Percentiles rank a stretch among this genome's conserved stretches.
These are phyloP conservation scores for Brotula barbata DNA, from an alignment of 2,797 vertebrate genomes.

Conservation along the genomic window DNA sequence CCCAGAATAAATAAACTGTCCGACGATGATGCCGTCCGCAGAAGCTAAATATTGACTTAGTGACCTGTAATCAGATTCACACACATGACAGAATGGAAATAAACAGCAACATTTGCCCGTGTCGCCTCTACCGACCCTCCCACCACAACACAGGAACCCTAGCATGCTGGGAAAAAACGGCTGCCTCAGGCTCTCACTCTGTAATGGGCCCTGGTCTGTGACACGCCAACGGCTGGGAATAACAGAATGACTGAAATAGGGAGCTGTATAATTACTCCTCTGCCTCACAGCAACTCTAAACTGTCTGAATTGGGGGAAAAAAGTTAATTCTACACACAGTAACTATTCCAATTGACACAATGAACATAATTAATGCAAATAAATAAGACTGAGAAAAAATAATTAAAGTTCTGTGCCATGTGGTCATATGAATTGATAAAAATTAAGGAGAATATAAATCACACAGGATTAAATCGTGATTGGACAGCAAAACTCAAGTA, in stretches of 20 bases:
- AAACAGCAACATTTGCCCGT: conserved; percentile 78
- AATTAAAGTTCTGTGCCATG: too few relatives aligned
- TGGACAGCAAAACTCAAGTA: too few relatives aligned
- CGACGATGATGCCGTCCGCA: conserved; percentile 75
- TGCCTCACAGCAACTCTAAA: conserved; percentile 42
- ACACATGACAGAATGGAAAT: conserved; percentile 83
- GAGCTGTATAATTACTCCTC: conserved; percentile 64
- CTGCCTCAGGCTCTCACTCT: conserved; percentile 59
- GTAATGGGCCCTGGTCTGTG: conserved; percentile 68
- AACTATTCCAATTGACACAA: too few relatives aligned
- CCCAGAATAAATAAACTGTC: conserved; percentile 79
- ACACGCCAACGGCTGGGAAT: conserved; percentile 64
- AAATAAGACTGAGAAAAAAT: too few relatives aligned
- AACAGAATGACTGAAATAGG: conserved; percentile 64
- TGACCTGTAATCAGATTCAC: conserved; percentile 85
- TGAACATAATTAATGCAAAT: too few relatives aligned
- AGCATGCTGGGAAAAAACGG: conserved; percentile 54
- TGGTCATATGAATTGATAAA: too few relatives aligned
- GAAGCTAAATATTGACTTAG: conserved; percentile 86
- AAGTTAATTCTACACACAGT: too few relatives aligned
- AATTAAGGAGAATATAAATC: too few relatives aligned
- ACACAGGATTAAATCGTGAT: too few relatives aligned
- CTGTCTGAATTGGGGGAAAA: too few relatives aligned
- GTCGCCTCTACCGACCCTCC: conserved; percentile 66
- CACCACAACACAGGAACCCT: conserved; percentile 75